Percentiles rank a stretch among this genome's conserved stretches.
phyloP scores from a whole-genome alignment of 1,140 invertebrate species.

The Brachystomella parvula region DNA sequence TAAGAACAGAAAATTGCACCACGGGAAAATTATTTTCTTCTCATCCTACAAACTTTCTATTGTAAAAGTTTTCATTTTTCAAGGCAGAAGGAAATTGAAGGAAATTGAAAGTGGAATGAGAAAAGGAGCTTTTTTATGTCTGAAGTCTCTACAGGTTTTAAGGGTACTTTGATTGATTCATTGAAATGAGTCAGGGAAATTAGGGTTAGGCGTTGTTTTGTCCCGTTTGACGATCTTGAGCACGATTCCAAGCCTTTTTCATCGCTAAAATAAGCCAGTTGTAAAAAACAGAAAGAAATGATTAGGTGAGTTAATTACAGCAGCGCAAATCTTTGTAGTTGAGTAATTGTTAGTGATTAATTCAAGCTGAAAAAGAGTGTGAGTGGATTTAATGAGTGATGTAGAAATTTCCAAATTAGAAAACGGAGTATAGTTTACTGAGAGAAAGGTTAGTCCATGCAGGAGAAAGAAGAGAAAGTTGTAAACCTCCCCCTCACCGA shows the following conservation, averaged over 20 bases:
- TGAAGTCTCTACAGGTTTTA: neutral
- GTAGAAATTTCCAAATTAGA: neutral
- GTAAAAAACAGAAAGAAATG: neutral
- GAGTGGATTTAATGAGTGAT: neutral
- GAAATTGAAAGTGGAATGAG: neutral
- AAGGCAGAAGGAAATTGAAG: neutral
- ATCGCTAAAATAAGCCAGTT: slow-evolving; percentile 28
- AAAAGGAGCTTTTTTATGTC: neutral
- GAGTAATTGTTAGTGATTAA: no score
- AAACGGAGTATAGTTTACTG: neutral
- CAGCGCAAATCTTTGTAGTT: neutral
- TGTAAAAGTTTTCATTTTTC: neutral
- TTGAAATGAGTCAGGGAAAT: neutral
- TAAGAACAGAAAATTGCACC: neutral
- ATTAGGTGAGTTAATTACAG: neutral
- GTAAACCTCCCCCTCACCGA: neutral
- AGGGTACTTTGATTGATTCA: neutral
- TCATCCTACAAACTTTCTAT: slow-evolving; percentile 21
- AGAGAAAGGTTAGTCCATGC: slow-evolving; percentile 3
- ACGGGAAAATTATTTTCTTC: neutral
- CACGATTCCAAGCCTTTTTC: slow-evolving; percentile 38
- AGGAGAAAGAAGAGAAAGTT: neutral
- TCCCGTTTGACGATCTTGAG: slow-evolving; percentile 34
- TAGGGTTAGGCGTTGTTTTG: slow-evolving; percentile 30
- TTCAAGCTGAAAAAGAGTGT: neutral